Evolutionary conservation across 2,113 vertebrate species (phyloP).

Genomic region (Nycticebus coucang): DNA sequence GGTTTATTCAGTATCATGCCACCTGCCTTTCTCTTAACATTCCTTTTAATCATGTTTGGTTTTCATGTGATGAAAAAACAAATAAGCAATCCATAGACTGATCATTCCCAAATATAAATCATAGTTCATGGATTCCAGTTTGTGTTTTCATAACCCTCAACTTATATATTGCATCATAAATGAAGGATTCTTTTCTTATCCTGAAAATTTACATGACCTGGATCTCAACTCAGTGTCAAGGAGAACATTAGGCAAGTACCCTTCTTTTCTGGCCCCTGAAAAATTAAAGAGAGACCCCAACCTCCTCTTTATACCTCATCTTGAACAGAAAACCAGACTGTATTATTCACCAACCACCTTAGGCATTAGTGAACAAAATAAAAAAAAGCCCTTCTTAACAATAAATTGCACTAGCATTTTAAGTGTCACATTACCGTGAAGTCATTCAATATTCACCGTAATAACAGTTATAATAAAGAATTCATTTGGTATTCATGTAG

Average conservation of each 20-base stretch:
- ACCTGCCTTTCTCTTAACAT: neutral
- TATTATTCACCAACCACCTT: conserved; percentile 53
- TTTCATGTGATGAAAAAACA: conserved; percentile 23
- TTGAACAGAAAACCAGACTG: conserved; percentile 55
- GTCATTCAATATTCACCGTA: conserved; percentile 81
- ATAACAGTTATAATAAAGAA: conserved; percentile 84
- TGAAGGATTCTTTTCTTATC: neutral
- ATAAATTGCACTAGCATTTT: conserved; percentile 83
- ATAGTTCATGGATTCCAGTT: conserved; percentile 57
- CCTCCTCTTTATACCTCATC: conserved; percentile 15
- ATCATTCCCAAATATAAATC: conserved; percentile 36
- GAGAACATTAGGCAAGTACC: neutral
- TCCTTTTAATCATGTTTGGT: neutral
- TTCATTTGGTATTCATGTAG: conserved; percentile 85
- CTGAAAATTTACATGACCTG: neutral
- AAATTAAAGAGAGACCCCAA: conserved; percentile 61
- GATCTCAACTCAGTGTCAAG: neutral
- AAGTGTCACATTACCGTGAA: conserved; percentile 84
- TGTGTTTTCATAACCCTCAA: conserved; percentile 32
- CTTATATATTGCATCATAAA: conserved; percentile 27
- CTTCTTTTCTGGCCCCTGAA: conserved; percentile 56
- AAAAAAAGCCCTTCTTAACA: conserved; percentile 73
- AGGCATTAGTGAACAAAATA: conserved; percentile 78
- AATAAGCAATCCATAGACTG: neutral
- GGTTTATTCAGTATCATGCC: neutral